Evolutionary conservation across 2,113 vertebrate species (phyloP).

Genomic region (Pituophis catenifer): DNA sequence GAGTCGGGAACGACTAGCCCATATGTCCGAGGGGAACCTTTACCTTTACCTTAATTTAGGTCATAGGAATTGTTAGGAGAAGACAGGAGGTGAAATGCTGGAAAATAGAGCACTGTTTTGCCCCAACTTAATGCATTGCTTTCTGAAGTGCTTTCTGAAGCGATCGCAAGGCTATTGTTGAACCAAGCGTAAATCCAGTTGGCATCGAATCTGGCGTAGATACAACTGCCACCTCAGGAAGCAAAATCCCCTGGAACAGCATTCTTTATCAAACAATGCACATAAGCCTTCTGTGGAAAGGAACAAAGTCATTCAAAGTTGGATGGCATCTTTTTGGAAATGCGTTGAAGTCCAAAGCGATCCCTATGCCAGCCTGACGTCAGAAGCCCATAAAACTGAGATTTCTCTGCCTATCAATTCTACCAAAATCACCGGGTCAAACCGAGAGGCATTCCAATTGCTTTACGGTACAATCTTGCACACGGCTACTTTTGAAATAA

Average conservation of each 20-base stretch:
- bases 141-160: neutral
- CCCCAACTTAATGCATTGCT: neutral
- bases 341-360: neutral
- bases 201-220: neutral
- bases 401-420: neutral
- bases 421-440: neutral
- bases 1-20: too few relatives aligned
- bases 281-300: neutral
- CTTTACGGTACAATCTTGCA: neutral
- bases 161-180: neutral
- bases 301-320: neutral
- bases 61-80: neutral
- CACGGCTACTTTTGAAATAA: neutral
- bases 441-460: neutral
- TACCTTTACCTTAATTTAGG: neutral
- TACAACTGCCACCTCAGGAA: neutral
- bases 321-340: neutral
- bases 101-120: neutral
- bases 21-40: too few relatives aligned
- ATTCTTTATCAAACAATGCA: neutral
- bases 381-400: conserved; percentile 20
- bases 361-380: neutral
- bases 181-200: neutral
- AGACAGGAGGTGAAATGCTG: neutral
- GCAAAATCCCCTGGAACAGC: neutral